A percentile compares a stretch with the other conserved stretches of the same genome.
These are phyloP conservation scores for Cisticola juncidis DNA, from an alignment of 2,113 vertebrate species.

Conservation along the genomic window DNA sequence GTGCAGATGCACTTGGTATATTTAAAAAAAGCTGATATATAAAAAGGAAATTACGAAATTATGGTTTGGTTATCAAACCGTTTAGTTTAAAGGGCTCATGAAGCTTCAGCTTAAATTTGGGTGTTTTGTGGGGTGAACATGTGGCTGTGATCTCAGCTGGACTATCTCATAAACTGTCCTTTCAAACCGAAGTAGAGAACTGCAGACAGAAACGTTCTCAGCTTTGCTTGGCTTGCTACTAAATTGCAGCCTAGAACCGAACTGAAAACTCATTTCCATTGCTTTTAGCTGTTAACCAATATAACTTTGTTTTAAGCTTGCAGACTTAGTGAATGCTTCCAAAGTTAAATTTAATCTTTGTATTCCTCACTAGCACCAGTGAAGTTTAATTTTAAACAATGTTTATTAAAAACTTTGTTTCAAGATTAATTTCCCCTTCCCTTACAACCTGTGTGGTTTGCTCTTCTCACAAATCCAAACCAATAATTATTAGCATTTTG, in stretches of 20 bases:
- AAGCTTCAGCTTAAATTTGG: not conserved
- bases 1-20: not conserved
- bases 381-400: not conserved
- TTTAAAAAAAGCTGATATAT: not conserved
- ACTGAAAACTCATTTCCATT: not conserved
- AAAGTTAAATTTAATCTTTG: slow-evolving; percentile 21
- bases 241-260: not conserved
- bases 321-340: not conserved
- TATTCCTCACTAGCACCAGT: not conserved
- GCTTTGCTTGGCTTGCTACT: not conserved
- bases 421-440: slow-evolving; percentile 44
- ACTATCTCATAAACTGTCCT: not conserved
- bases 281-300: slow-evolving; percentile 63
- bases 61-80: not conserved
- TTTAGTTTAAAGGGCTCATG: not conserved
- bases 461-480: not conserved
- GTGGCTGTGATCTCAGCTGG: not conserved
- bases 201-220: not conserved
- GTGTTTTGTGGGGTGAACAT: not conserved
- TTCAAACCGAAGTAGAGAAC: not conserved
- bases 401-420: slow-evolving; percentile 62
- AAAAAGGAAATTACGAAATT: not conserved
- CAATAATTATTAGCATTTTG: not conserved
- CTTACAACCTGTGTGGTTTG: not conserved
- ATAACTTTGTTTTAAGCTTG: slow-evolving; percentile 17